Conservation (phyloP, 2,888 invertebrate species). For the Drosophila heteroneura region DNA sequence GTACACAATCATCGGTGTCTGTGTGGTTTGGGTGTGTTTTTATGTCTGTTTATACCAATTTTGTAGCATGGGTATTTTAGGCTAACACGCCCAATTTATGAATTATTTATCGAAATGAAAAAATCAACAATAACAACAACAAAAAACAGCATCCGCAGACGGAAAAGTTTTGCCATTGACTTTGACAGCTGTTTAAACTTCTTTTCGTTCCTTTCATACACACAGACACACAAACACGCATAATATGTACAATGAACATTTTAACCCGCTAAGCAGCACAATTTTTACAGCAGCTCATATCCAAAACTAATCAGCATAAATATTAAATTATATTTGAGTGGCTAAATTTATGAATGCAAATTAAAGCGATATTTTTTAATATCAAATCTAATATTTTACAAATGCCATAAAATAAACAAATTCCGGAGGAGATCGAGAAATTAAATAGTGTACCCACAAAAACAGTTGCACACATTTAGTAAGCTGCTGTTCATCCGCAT, state of each 20-base stretch:
- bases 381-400: neutral
- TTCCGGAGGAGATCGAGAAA: constrained; percentile 19
- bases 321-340: neutral
- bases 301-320: neutral
- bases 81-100: constrained; percentile 57
- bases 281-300: neutral
- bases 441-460: constrained; percentile 18
- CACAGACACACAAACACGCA: neutral
- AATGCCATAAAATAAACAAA: neutral
- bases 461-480: constrained; percentile 1
- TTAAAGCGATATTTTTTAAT: constrained; percentile 1
- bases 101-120: constrained; percentile 70
- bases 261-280: constrained; percentile 18
- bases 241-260: constrained; percentile 24
- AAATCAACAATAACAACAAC: constrained; percentile 32
- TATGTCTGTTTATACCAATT: constrained; percentile 3
- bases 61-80: neutral
- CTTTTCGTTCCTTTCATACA: constrained; percentile 10
- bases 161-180: constrained; percentile 46
- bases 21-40: constrained; percentile 3
- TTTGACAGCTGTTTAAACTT: constrained; percentile 65
- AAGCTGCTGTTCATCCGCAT: constrained; percentile 52
- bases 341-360: neutral
- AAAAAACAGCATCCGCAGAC: constrained; percentile 30
- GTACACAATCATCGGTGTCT: constrained; percentile 15